Base-by-base conservation (phyloP, 2,113 vertebrate species). In the Paraplagusia blochii region DNA sequence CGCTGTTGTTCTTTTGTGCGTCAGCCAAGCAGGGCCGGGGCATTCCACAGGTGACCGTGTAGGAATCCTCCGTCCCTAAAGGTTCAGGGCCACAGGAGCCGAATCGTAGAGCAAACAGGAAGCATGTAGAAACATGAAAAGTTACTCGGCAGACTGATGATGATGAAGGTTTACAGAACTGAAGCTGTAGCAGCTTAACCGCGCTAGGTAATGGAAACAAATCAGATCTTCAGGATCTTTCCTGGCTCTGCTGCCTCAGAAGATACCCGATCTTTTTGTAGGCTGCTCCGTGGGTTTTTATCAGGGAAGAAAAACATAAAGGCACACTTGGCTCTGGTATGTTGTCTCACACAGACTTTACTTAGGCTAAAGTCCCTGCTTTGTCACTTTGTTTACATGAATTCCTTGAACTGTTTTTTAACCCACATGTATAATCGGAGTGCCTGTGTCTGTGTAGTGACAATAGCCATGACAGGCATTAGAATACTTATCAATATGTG, bases 21-120 rank as follows among this genome's bases (percentile, higher is more conserved):
- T 80, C 84, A 84, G 76, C 76, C 79, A 88, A 74, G 85, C 88
- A 91, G 56, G 79, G 86, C 79, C 85, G 72, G 52, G 90, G 89
- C 85, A 86, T 86, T 76, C 91, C 91, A 86, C 91, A 92, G 86
- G 87, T 92, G 88, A 92, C 88, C 5, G 88, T 92, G 79, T 92
- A 92, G 63, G 90, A 92, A 91, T 92, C 90, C 79, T 90, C 88
- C 40, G 78, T 85, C 63, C 89, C 91, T 92, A 83, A 76, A 81
- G 71, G 79, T 78, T 43, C 58, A 29, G 50, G 66, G 57, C 70
- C 72, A 76, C 75, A 80, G 79, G 76, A 81, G 74, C 66, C 58
- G 54, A 66, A 67, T 50, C 11, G 53, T 69, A 51, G 66, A 77
- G 67, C 77, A 82, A 84, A 88, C 72, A 69, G 66, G 59, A 56